Evolutionary conservation across 2,797 vertebrate species (phyloP).

Genomic region (Apodemus agrarius): DNA sequence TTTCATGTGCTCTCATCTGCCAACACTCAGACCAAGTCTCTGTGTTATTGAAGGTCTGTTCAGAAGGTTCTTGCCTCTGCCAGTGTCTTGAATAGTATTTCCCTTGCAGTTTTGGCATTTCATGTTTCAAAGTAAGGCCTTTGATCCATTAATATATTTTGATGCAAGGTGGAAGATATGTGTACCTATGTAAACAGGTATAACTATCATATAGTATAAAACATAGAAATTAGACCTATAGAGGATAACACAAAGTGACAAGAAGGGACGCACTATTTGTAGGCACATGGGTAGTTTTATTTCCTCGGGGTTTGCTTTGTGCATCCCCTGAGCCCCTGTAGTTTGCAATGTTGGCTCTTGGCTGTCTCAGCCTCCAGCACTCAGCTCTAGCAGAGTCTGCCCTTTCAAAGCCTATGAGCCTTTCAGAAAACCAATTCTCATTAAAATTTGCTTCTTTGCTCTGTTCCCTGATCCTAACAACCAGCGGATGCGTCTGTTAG

Average conservation of each 20-base stretch:
- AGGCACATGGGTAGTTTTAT: not conserved
- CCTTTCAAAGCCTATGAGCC: not conserved
- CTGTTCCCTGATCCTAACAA: conserved; percentile 38
- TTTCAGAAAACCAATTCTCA: conserved; percentile 45
- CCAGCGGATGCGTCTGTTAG: conserved; percentile 55
- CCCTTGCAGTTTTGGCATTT: not conserved
- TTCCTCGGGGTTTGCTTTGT: conserved; percentile 24
- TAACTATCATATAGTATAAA: not conserved
- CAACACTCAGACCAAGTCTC: not conserved
- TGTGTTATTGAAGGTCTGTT: not conserved
- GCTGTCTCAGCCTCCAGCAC: not conserved
- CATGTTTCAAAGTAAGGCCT: not conserved
- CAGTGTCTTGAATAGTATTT: not conserved
- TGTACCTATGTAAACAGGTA: no score
- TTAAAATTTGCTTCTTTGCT: conserved; percentile 50
- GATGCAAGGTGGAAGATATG: not conserved
- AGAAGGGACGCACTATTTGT: not conserved
- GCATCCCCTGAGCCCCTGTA: not conserved
- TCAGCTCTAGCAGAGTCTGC: not conserved
- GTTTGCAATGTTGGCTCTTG: not conserved
- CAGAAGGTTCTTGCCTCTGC: not conserved
- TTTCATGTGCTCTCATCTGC: not conserved
- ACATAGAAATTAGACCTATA: not conserved
- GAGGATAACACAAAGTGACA: not conserved
- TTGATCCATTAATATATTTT: not conserved